Base-by-base conservation (phyloP, 1,140 invertebrate genomes). In the Brachionus rotundiformis region DNA sequence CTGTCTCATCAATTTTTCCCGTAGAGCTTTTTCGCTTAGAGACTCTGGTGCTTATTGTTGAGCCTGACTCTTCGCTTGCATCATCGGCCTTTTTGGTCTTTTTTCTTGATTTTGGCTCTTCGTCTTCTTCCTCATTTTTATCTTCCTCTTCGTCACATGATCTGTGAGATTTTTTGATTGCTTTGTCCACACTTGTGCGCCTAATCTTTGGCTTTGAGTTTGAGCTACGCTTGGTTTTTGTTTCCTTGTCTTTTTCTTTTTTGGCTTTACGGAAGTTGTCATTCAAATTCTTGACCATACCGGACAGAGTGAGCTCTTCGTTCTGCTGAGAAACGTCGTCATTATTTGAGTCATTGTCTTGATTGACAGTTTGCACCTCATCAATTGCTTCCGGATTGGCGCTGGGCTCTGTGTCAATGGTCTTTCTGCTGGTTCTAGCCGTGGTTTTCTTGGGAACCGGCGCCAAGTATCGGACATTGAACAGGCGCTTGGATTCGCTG, bases 191-290 rank as follows among this genome's bases (percentile, higher is more conserved):
- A 41, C 63, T 68, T 3, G 31, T 68, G 29, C 63, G 63, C 16
- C 73, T 16, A 19, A 59, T 77, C 19, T 77, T 59, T 4, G 73
- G n/a, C 73, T 77, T 59, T 31, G 41, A 59, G 19, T 49, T 77
- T 13, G 73, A 49, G 8, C 16, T 39, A 2, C 44, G 23, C 16
- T 49, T 49, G 39, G 39, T 33, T 10, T 29, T 77, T 25, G 16
- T 49, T 68, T 68, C 63, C 25, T 59, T 79, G 54, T 79, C 47
- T 79, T 79, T 54, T 13, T 79, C 47, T 39, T 79, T 54, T 79
- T 59, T 79, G 8, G 47, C 76, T 39, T 79, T 73, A 25, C 41
- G 36, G 27, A 44, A 73, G 29, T 73, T 73, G 44, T 73, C 68
- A n/a, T 41, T 79, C 8, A 79, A 27, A 59, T 79, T 63, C 6